Base-by-base conservation (phyloP, 2,797 vertebrate genomes). In the Pogonophryne albipinna region DNA sequence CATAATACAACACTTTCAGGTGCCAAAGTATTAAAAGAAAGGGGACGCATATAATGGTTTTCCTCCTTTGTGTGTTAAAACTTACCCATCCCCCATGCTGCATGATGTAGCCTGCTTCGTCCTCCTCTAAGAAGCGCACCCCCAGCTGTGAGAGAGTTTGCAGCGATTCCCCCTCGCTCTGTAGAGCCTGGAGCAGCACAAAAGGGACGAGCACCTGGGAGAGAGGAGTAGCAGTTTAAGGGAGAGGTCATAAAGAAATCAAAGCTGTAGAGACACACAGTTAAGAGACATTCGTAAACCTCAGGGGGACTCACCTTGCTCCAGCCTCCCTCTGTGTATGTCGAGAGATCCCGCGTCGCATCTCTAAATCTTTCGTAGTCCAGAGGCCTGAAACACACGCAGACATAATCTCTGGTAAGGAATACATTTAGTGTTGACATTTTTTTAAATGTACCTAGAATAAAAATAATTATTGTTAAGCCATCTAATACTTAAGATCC, bases 41-140 rank as follows among this genome's bases (percentile, higher is more conserved):
- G 2, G 3, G 19, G 15, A 56, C 45, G 15, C 3, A 45, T 19
- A 10, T 9, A 13, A n/a, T 13, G 2, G 9, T 38, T 74, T 34
- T 71, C 11, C 41, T 65, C 7, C 38, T 20, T 27, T 3, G 15
- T 4, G 0, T 20, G 13, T 49, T 23, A 42, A 41, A 23, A 92
- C 97, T 96, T 95, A 99, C 98, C 97, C 97, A 99, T 95, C 98
- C 98, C 27, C 98, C 98, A 79, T 97, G 96, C 68, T 97, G 96
- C 71, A 96, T 94, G 89, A 99, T 96, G 87, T 93, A 96, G 73
- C 96, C 95, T 0, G 96, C 93, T 66, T 95, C 94, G 4, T 84
- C 90, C 71, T 99, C 97, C 86, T 99, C 96, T 45, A 99, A 89
- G 62, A 96, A 97, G 0, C 87, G 95, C 62, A 97, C 93, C 0